phyloP scores from a whole-genome alignment of 2,113 vertebrate species.

The Dasyprocta punctata region DNA sequence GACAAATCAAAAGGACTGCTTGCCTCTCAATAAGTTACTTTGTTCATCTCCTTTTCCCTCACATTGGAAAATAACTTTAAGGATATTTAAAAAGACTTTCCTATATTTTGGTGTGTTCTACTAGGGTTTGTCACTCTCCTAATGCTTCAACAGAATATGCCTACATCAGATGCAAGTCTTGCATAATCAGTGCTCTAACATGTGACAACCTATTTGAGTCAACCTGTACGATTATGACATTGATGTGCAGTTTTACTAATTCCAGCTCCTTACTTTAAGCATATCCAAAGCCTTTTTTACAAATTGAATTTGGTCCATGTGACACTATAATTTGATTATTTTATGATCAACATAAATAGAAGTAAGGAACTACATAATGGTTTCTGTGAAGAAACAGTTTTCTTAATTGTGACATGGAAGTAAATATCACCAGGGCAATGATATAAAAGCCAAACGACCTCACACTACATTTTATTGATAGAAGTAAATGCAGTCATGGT shows the following conservation, averaged over 20 bases:
- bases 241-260: slow-evolving; percentile 70
- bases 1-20: not conserved
- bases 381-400: slow-evolving; percentile 59
- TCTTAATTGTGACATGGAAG: slow-evolving; percentile 38
- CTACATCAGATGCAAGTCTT: not conserved
- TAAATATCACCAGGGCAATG: not conserved
- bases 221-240: slow-evolving; percentile 56
- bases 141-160: not conserved
- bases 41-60: not conserved
- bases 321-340: slow-evolving; percentile 71
- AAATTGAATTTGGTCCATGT: slow-evolving; percentile 69
- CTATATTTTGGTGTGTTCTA: not conserved
- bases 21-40: not conserved
- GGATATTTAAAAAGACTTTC: not conserved
- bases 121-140: not conserved
- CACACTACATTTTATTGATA: slow-evolving; percentile 1
- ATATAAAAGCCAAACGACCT: not conserved
- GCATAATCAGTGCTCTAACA: slow-evolving; percentile 12
- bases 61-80: not conserved
- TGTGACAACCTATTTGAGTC: slow-evolving; percentile 20
- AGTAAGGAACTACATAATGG: slow-evolving; percentile 58
- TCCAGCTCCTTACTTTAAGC: slow-evolving; percentile 46
- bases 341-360: slow-evolving; percentile 65
- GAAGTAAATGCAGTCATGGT: not conserved
- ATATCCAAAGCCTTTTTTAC: slow-evolving; percentile 24